Evolutionary conservation across 2,888 invertebrate genomes (phyloP), one percentile per base, ranked within the genome.

Genomic region (Chloromyia formosa): DNA sequence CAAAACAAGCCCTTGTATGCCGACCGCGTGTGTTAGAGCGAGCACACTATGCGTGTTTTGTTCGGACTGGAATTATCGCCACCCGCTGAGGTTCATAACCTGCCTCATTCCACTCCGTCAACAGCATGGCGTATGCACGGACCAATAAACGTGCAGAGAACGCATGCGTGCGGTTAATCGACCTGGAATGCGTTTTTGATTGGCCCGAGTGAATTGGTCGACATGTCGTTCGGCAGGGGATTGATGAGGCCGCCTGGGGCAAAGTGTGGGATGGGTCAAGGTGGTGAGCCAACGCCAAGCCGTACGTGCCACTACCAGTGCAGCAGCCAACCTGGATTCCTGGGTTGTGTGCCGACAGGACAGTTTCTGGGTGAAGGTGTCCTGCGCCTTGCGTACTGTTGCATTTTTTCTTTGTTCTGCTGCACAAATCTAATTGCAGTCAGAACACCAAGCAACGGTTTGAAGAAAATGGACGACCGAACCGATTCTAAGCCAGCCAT

Each of bases 51-150:
- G 58, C 35, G 16, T 40, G 35, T 68, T 35, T 23, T 49, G 27
- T 49, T 68, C 71, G n/a, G 23, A 27, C 58, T 35, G 27, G 27
- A 35, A 35, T 35, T 35, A 22, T 10, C 64, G 56, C 71, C 71
- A 35, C 64, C 64, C 64, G 62, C 64, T 18, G 71, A 35, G 27
- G 14, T 14, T 4, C 9, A 20, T 53, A 18, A 23, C 9, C 9
- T 20, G 22, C 27, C 22, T 22, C 66, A 20, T 20, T 74, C 73
- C 42, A 62, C 62, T 64, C 56, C 75, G 74, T 61, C 75, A 82
- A 83, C 81, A 83, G 82, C 82, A 83, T 83, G 83, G 83, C 83
- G 83, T 82, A 82, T 81, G 81, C 81, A 80, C 81, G 81, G 81
- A 80, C 84, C 84, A 84, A 84, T 84, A 83, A 81, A 81, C 80